A percentile compares a stretch with the other conserved stretches of the same genome.
phyloP scores from a whole-genome alignment of 1,140 invertebrate species.

The Drosophila sp. region DNA sequence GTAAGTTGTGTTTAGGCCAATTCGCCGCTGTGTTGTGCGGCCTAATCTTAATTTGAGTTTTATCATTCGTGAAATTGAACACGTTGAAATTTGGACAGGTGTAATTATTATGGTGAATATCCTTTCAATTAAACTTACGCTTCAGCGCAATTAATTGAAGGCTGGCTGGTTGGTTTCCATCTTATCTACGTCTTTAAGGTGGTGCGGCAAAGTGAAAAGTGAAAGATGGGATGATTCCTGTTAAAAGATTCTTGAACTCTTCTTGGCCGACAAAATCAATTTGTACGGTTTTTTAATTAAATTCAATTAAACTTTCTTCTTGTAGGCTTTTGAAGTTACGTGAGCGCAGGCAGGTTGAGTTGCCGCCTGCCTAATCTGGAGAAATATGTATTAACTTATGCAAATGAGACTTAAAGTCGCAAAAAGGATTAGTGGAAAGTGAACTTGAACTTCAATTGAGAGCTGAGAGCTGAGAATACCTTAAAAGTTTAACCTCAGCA shows the following conservation, averaged over 20 bases:
- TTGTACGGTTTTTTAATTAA: conserved; percentile 78
- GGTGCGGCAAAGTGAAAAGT: neutral
- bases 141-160: conserved; percentile 68
- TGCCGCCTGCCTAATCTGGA: conserved; percentile 20
- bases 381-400: conserved; percentile 15
- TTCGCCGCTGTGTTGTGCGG: neutral
- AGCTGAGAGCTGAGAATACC: neutral
- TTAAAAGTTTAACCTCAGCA: neutral
- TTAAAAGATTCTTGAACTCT: conserved; percentile 36
- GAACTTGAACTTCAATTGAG: neutral
- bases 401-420: neutral
- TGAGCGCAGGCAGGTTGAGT: conserved; percentile 18
- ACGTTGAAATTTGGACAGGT: conserved; percentile 67
- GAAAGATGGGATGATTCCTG: conserved; percentile 32
- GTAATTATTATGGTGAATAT: conserved; percentile 70
- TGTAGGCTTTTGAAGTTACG: conserved; percentile 17
- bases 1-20: conserved; percentile 7
- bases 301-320: conserved; percentile 71
- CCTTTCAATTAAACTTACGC: conserved; percentile 77
- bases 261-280: conserved; percentile 64
- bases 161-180: neutral
- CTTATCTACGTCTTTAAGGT: conserved; percentile 33
- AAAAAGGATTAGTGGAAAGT: neutral
- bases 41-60: conserved; percentile 65
- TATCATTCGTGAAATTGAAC: conserved; percentile 79